Base-by-base conservation (phyloP, 2,888 invertebrate species). In the Lithophane semibrunnea region DNA sequence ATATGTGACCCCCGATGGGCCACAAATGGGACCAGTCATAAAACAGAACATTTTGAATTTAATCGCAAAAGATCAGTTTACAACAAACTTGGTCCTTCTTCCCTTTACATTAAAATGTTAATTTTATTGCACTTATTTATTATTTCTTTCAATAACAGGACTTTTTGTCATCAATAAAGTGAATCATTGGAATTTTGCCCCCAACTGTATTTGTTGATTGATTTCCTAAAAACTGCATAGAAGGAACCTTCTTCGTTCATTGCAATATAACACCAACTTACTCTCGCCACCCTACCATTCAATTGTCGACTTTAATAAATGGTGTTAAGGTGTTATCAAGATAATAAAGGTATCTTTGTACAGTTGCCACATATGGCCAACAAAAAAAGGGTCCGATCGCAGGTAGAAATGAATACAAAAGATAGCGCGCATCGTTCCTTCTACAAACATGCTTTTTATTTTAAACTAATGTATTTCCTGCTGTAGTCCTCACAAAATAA, bases 321-420 rank as follows among this genome's bases (percentile, higher is more conserved):
- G 8, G 78, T 8, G 5, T 21, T 91, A 93, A 89, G 84, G 84
- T 64, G 18, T 61, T 71, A 64, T 79, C 67, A 63, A 72, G 42
- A 56, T 70, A 75, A 49, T 61, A 47, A 47, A 65, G 47, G 29
- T 56, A 66, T 37, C 66, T 12, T 80, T 65, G 83, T 77, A 44
- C 84, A 79, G 87, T 86, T 76, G 88, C 88, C 89, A 91, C 92
- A 91, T 87, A 89, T 91, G 91, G 88, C 87, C 86, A 82, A 89
- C 90, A 92, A 92, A 94, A 56, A 96, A 95, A 95, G 92, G 95
- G 94, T 93, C 93, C 89, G 91, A 90, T 89, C 93, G 92, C 96
- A 96, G 96, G 96, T 96, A 96, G 93, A 94, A 92, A 93, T 91
- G 92, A 93, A 93, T 93, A 95, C 94, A 95, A 95, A 95, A 94